Conservation (phyloP, 2,797 vertebrate species). For the Coluber constrictor region DNA sequence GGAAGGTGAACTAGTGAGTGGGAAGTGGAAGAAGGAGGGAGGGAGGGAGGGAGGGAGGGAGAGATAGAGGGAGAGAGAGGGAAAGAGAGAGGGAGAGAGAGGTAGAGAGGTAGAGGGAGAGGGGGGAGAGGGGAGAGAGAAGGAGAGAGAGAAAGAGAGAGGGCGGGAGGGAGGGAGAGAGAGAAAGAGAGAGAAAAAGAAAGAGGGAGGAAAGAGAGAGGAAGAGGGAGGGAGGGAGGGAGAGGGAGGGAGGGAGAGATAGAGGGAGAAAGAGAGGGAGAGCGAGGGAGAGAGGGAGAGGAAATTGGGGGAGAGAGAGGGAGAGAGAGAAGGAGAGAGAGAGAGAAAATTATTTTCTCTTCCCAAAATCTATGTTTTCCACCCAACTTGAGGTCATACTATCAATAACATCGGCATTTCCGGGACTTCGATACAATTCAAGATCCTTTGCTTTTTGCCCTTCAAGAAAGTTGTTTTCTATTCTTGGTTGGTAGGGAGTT, state of each 20-base stretch:
- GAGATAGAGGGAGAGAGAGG: background rate
- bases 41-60: background rate
- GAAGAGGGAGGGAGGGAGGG: background rate
- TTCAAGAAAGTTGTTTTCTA: background rate
- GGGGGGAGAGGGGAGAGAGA: background rate
- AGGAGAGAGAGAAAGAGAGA: no score
- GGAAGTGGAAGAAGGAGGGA: background rate
- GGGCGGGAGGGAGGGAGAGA: no score
- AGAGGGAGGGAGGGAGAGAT: background rate
- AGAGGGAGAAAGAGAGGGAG: no score
- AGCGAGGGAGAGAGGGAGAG: no score
- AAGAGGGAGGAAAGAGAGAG: background rate
- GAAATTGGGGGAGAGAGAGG: no score
- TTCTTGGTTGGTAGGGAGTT: background rate
- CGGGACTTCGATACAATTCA: background rate
- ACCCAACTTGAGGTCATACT: no score
- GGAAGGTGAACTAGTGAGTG: slow-evolving; percentile 54
- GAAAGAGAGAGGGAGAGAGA: background rate
- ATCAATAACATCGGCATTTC: background rate
- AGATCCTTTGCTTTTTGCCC: background rate
- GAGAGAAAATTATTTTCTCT: background rate
- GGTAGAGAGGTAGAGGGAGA: no score
- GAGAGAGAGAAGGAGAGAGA: background rate
- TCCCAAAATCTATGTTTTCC: background rate
- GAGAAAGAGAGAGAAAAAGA: no score